Base-by-base conservation (phyloP, 2,113 vertebrate genomes). In the Larimichthys crocea region DNA sequence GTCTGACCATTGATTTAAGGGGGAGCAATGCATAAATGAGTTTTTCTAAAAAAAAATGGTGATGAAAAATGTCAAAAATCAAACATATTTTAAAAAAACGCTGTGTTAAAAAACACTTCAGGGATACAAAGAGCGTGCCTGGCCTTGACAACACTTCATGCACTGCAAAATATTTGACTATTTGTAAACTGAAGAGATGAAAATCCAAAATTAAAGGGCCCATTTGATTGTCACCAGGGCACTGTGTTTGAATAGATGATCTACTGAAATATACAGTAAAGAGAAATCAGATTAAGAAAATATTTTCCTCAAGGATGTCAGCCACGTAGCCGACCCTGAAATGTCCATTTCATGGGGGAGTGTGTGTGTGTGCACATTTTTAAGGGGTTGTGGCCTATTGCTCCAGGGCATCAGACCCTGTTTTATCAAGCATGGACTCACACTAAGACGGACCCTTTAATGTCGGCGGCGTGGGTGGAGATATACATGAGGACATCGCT, bases 301-400 rank as follows among this genome's bases (percentile, higher is more conserved):
- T 42, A 57, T 52, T 55, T 55, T 55, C 52, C 63, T 62, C 9
- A 26, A 35, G 60, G 74, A 83, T 59, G 31, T 31, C 0, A 3
- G 44, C 63, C 31, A n/a, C 61, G 65, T 10, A n/a, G 56, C 69
- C 86, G 88, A 92, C 91, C 88, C 83, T 83, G 66, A 90, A 86
- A 87, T 49, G 88, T 90, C 88, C 79, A 63, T 70, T 84, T 77
- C 73, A 61, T 31, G 57, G 83, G 29, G 80, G 15, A 2, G 26
- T 26, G 26, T 26, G 31, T 26, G 60, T 66, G 59, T 71, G 59
- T 46, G 68, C 53, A 26, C 67, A 53, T 82, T 76, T 76, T 78
- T 61, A 52, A 83, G 82, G 70, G 77, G 66, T 79, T 76, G 80
- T 93, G 84, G 77, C 89, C 90, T 80, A 85, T 42, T 87, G 91